These are phyloP conservation scores for Drosophila neocordata DNA, from an alignment of 1,140 invertebrate genomes.

Conservation along the genomic window DNA sequence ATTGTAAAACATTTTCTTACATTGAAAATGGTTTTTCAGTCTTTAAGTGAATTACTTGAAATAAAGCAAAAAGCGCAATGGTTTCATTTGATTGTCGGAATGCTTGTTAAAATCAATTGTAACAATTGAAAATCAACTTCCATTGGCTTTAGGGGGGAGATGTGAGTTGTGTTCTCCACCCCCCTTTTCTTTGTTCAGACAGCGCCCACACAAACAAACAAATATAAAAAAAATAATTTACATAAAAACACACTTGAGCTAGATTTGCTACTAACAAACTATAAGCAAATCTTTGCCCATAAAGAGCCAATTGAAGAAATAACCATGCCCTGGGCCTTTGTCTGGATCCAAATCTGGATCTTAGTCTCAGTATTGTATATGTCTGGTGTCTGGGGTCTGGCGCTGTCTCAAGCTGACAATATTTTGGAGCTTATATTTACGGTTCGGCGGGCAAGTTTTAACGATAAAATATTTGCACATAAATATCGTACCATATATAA, in stretches of 20 bases:
- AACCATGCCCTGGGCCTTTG: conserved; percentile 26
- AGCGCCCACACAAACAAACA: conserved; percentile 19
- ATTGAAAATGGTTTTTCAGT: conserved; percentile 27
- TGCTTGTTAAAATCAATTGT: conserved; percentile 64
- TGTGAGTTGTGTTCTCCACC: not conserved
- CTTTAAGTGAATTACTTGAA: conserved; percentile 50
- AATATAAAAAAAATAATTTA: conserved; percentile 46
- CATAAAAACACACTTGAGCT: conserved; percentile 75
- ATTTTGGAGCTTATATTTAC: conserved; percentile 25
- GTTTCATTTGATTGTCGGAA: conserved; percentile 62
- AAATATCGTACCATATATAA: conserved; percentile 78
- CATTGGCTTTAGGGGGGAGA: conserved; percentile 4
- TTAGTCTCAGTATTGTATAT: not conserved
- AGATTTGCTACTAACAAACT: conserved; percentile 46
- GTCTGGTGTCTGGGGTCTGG: conserved; percentile 6
- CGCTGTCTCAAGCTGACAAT: conserved; percentile 18
- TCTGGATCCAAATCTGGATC: conserved; percentile 17
- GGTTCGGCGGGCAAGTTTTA: conserved; percentile 56
- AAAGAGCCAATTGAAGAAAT: conserved; percentile 28
- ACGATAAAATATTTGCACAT: conserved; percentile 80
- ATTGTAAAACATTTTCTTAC: conserved; percentile 14
- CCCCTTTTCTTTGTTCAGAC: not conserved
- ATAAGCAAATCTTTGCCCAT: conserved; percentile 27
- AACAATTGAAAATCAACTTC: conserved; percentile 69
- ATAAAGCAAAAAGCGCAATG: conserved; percentile 62